Evolutionary conservation across 2,113 vertebrate genomes (phyloP).

Genomic region (Cyanoderma ruficeps): DNA sequence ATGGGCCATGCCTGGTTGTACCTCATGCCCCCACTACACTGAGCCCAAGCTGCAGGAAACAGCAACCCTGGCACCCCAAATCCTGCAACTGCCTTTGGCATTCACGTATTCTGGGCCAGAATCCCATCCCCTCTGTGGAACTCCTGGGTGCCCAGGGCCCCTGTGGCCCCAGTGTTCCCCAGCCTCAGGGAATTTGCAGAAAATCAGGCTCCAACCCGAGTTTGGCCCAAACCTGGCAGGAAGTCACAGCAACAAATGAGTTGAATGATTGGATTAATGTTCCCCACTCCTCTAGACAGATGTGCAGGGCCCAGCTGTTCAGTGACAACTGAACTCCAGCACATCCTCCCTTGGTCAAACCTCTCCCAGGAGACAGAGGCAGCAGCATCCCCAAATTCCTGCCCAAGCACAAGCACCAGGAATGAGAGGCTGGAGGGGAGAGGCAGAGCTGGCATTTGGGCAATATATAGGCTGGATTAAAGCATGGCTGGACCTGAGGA

Average conservation of each 20-base stretch:
- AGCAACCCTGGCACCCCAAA: background rate
- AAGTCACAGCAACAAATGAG: background rate
- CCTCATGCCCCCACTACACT: background rate
- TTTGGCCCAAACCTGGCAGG: background rate
- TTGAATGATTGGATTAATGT: background rate
- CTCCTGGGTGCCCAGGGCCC: background rate
- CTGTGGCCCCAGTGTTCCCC: background rate
- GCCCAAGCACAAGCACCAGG: background rate
- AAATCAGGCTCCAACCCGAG: background rate
- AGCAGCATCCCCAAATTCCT: background rate
- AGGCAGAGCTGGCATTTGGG: background rate
- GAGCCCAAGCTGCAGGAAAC: background rate
- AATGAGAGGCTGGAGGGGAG: background rate
- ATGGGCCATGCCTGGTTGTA: background rate
- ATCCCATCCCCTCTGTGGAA: fast-evolving
- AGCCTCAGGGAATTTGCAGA: background rate
- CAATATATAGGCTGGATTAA: background rate
- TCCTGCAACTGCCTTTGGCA: background rate
- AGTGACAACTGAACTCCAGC: background rate
- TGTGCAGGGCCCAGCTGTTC: background rate
- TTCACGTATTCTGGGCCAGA: background rate
- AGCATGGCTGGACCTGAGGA: background rate
- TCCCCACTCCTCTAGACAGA: background rate
- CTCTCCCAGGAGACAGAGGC: background rate
- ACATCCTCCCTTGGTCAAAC: background rate